phyloP scores from a whole-genome alignment of 2,797 vertebrate genomes.

The Syngnathus acus region DNA sequence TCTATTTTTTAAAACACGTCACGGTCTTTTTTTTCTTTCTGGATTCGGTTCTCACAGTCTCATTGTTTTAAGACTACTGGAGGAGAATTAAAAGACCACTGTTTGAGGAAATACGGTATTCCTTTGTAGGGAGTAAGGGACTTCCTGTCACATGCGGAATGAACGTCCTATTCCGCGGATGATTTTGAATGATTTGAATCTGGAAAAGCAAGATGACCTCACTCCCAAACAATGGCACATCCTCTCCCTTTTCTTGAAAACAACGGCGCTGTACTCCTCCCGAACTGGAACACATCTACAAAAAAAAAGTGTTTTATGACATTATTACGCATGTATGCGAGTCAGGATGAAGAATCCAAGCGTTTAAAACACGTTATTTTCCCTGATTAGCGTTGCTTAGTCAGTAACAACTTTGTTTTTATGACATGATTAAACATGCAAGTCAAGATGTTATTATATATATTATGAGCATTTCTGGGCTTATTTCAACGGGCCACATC shows the following conservation, averaged over 20 bases:
- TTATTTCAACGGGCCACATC: background rate
- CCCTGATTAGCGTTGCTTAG: background rate
- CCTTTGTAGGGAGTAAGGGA: background rate
- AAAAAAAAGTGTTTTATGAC: background rate
- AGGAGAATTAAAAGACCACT: background rate
- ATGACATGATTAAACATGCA: background rate
- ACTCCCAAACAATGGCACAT: constrained; percentile 3
- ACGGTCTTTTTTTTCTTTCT: background rate
- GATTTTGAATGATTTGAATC: background rate
- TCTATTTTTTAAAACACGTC: background rate
- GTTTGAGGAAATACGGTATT: background rate
- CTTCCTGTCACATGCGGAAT: background rate
- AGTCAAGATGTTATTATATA: background rate
- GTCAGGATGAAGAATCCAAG: background rate
- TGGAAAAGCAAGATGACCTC: background rate
- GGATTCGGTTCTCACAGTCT: background rate
- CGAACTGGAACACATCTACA: background rate
- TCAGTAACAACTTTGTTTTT: background rate
- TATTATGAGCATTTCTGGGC: background rate
- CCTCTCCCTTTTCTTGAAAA: constrained; percentile 6
- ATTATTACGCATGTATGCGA: background rate
- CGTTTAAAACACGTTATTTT: background rate
- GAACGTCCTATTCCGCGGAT: background rate
- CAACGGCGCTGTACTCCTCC: background rate
- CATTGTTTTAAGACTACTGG: background rate